phyloP scores from a whole-genome alignment of 2,888 invertebrate genomes.

The Strigamia transsilvanica region DNA sequence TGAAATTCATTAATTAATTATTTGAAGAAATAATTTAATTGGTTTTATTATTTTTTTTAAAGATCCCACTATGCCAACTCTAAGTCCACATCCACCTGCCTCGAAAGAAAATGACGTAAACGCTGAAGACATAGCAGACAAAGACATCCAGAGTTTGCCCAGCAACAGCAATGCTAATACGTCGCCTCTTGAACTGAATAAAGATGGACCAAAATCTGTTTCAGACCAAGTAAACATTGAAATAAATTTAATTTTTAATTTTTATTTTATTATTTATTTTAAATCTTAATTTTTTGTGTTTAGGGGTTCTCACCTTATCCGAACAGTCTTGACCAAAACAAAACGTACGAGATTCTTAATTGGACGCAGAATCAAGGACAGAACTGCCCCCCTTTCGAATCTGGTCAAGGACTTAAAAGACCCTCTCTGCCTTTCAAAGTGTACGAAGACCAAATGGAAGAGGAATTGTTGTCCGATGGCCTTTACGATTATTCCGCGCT shows the following conservation, averaged over 20 bases:
- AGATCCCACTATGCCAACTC: conserved; percentile 75
- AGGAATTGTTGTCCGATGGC: conserved; percentile 78
- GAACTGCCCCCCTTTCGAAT: conserved; percentile 55
- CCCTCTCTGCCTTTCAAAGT: conserved; percentile 81
- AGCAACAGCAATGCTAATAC: conserved; percentile 30
- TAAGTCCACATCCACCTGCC: conserved; percentile 74
- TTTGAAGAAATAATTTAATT: too few species aligned
- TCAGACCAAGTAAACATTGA: conserved; percentile 54
- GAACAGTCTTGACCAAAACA: conserved; percentile 48
- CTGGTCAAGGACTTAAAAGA: conserved; percentile 71
- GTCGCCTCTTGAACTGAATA: conserved; percentile 53
- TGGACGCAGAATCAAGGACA: conserved; percentile 49
- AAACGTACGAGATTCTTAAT: conserved; percentile 50
- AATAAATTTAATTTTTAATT: not conserved
- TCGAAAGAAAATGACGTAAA: conserved; percentile 59
- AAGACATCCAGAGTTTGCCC: conserved; percentile 61
- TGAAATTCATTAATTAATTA: too few species aligned
- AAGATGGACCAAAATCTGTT: conserved; percentile 56
- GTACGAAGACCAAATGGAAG: conserved; percentile 79
- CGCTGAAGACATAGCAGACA: conserved; percentile 54
- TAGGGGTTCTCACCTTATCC: conserved; percentile 56
- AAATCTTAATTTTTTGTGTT: not conserved
- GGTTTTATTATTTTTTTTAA: conserved; percentile 54
- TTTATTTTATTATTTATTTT: not conserved
- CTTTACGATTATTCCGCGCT: conserved; percentile 89